A percentile compares a stretch with the other conserved stretches of the same genome.
Conservation (phyloP, 2,113 vertebrate genomes). For the Chiloscyllium plagiosum region DNA sequence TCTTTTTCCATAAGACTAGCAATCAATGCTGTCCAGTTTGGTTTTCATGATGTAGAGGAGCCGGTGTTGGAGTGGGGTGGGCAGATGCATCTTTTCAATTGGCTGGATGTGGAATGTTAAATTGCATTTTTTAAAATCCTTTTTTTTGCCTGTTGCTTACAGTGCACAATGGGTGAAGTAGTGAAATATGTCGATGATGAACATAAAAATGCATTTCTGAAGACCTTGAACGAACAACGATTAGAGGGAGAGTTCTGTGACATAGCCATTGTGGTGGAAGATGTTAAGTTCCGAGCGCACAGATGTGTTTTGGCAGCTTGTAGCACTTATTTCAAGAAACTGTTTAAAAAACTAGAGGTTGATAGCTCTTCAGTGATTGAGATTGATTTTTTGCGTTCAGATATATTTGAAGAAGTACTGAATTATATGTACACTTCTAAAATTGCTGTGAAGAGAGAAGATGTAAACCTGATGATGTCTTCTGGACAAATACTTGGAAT, state of each 20-base stretch:
- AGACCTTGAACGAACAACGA: conserved; percentile 88
- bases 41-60: no score
- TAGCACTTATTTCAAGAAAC: conserved; percentile 94
- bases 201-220: conserved; percentile 93
- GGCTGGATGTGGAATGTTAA: not conserved
- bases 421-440: conserved; percentile 98
- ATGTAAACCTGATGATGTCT: conserved; percentile 98
- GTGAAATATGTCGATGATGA: conserved; percentile 93
- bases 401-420: conserved; percentile 93
- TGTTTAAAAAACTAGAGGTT: conserved; percentile 90
- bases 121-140: not conserved
- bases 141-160: conserved; percentile 12
- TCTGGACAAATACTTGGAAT: conserved; percentile 95
- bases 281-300: conserved; percentile 90
- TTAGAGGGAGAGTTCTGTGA: conserved; percentile 93
- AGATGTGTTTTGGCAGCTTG: conserved; percentile 87
- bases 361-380: conserved; percentile 93
- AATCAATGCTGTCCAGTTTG: not conserved
- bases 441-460: conserved; percentile 91
- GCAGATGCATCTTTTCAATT: not conserved
- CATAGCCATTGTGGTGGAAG: conserved; percentile 90
- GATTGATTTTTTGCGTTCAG: conserved; percentile 89
- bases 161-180: conserved; percentile 84
- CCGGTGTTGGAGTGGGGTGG: no score
- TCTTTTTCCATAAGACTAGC: not conserved